phyloP scores from a whole-genome alignment of 2,888 invertebrate genomes.

The Eristalis pertinax region DNA sequence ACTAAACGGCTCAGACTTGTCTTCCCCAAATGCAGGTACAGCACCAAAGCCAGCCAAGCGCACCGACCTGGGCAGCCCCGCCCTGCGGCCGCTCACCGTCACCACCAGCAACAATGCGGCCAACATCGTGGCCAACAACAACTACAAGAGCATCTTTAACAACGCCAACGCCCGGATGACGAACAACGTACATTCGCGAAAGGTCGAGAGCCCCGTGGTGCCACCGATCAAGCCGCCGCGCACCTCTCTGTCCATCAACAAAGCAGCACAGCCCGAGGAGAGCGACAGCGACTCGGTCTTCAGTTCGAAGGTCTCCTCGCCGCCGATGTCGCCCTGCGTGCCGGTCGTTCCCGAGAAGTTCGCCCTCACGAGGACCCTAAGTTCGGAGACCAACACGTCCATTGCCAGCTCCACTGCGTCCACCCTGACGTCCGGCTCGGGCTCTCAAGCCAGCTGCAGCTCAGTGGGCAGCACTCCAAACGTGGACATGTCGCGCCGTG shows the following conservation, averaged over 20 bases:
- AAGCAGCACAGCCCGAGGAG: conserved; percentile 75
- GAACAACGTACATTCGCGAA: conserved; percentile 72
- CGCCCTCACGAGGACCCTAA: conserved; percentile 86
- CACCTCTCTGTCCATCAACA: conserved; percentile 78
- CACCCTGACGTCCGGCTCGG: conserved; percentile 88
- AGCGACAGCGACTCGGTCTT: conserved; percentile 93
- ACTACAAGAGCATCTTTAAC: conserved; percentile 75
- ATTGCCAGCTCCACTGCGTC: conserved; percentile 87
- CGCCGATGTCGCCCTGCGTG: conserved; percentile 85
- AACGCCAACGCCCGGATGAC: conserved; percentile 66
- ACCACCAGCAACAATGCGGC: conserved; percentile 75
- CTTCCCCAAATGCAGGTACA: conserved; percentile 73
- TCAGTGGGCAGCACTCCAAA: conserved; percentile 85
- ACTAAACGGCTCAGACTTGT: conserved; percentile 76
- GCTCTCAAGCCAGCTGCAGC: conserved; percentile 88
- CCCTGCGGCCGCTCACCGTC: conserved; percentile 74
- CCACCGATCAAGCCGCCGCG: conserved; percentile 80
- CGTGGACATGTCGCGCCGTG: conserved; percentile 85
- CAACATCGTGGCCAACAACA: conserved; percentile 76
- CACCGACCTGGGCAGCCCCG: conserved; percentile 60
- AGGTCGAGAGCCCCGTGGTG: conserved; percentile 66
- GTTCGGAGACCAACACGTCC: conserved; percentile 88
- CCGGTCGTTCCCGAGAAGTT: conserved; percentile 83
- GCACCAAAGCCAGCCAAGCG: conserved; percentile 74
- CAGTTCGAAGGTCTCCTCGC: conserved; percentile 92